phyloP scores from a whole-genome alignment of 2,888 invertebrate genomes.

The Drosophila diplacantha region DNA sequence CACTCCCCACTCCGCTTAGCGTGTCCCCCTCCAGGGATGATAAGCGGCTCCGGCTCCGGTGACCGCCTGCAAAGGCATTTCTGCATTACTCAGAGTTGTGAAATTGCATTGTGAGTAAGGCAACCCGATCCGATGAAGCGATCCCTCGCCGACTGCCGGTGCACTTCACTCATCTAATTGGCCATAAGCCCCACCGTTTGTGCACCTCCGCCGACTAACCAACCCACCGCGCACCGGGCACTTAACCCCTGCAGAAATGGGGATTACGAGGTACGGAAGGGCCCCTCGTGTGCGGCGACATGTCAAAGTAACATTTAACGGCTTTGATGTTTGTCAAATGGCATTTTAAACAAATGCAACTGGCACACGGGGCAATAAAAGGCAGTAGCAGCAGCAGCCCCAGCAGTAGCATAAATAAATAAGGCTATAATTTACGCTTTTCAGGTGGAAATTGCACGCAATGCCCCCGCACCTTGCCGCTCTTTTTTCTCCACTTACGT shows the following conservation, averaged over 20 bases:
- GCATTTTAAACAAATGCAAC: conserved; percentile 28
- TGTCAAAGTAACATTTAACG: conserved; percentile 36
- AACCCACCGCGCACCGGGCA: conserved; percentile 1
- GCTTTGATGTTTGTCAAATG: conserved; percentile 35
- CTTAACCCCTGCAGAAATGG: background rate
- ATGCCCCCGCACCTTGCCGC: conserved; percentile 31
- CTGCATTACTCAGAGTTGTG: conserved; percentile 48
- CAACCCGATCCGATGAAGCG: conserved; percentile 9
- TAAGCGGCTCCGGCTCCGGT: conserved; percentile 6
- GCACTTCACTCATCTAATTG: conserved; percentile 46
- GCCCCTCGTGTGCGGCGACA: conserved; percentile 21
- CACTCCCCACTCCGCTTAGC: background rate
- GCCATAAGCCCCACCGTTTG: conserved; percentile 32
- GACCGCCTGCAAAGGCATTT: conserved; percentile 41
- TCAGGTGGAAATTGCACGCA: conserved; percentile 48
- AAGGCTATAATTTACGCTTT: conserved; percentile 44
- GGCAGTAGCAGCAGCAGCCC: background rate
- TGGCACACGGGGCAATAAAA: conserved; percentile 22
- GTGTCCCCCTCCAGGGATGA: conserved; percentile 4
- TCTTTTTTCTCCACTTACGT: background rate
- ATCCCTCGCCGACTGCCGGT: conserved; percentile 6
- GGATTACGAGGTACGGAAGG: conserved; percentile 3
- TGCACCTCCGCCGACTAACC: background rate
- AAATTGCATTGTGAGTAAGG: conserved; percentile 39
- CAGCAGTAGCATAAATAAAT: conserved; percentile 17